Conservation (phyloP, 2,888 invertebrate genomes). For the Luperina nickerlii region DNA sequence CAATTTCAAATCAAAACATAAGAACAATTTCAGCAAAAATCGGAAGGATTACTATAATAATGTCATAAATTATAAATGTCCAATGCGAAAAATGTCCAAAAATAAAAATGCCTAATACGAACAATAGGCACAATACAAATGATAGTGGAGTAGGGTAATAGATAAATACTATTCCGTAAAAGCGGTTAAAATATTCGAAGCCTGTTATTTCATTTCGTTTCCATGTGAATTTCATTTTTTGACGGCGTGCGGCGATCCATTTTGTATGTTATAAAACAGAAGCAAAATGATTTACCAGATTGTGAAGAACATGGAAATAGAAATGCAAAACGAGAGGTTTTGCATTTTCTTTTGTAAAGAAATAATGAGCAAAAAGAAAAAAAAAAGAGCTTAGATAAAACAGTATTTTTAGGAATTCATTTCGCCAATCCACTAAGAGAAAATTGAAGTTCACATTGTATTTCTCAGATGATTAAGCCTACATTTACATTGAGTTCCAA, state of each 20-base stretch:
- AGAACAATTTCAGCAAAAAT: not conserved
- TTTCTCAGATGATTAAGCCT: conserved; percentile 52
- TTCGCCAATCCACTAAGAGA: conserved; percentile 3
- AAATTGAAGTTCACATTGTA: conserved; percentile 34
- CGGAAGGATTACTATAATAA: not conserved
- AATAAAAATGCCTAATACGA: too few species aligned
- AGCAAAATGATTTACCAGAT: conserved; percentile 12
- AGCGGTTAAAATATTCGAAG: conserved; percentile 25
- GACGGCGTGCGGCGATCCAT: not conserved
- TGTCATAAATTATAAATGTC: too few species aligned
- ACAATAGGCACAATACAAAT: not conserved
- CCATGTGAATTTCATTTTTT: not conserved
- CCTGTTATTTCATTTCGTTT: conserved; percentile 17
- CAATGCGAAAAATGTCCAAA: too few species aligned
- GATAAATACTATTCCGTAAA: conserved; percentile 46
- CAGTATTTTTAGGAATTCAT: not conserved
- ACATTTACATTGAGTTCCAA: conserved; percentile 57
- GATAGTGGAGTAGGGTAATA: conserved; percentile 17
- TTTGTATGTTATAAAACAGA: not conserved
- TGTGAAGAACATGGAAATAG: conserved; percentile 1
- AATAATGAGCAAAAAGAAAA: not conserved
- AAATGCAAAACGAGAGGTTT: conserved; percentile 28
- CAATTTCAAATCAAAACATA: not conserved
- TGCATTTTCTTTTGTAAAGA: conserved; percentile 8
- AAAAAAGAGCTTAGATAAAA: not conserved